Conservation (phyloP, 2,797 vertebrate species). For the Macropus fuliginosus region DNA sequence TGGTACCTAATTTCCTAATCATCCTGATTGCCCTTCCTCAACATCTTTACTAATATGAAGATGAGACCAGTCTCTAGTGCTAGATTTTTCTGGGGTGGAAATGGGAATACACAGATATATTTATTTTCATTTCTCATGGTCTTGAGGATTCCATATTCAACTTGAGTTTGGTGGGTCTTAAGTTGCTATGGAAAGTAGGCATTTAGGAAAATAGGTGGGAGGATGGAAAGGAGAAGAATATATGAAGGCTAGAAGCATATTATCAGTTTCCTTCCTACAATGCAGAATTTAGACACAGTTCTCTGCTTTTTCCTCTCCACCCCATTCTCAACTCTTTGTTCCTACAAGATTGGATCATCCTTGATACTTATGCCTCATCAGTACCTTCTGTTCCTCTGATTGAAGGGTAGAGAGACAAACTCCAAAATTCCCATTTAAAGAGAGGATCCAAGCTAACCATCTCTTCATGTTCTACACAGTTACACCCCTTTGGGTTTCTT, state of each 20-base stretch:
- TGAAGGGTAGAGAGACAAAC: neutral
- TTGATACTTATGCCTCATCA: neutral
- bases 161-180: neutral
- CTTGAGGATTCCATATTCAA: neutral
- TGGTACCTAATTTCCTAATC: neutral
- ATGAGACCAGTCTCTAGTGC: neutral
- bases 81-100: neutral
- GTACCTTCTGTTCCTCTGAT: too few relatives aligned
- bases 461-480: neutral
- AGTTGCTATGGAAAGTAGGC: neutral
- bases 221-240: neutral
- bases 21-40: neutral
- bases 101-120: neutral
- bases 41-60: neutral
- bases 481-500: neutral
- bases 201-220: neutral
- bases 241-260: neutral
- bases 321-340: neutral
- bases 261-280: neutral
- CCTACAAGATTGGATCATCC: neutral
- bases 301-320: too few relatives aligned
- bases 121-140: neutral
- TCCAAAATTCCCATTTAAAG: neutral
- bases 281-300: neutral
- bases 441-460: neutral